Conservation (phyloP, 2,113 vertebrate genomes). For the Phaethon lepturus region DNA sequence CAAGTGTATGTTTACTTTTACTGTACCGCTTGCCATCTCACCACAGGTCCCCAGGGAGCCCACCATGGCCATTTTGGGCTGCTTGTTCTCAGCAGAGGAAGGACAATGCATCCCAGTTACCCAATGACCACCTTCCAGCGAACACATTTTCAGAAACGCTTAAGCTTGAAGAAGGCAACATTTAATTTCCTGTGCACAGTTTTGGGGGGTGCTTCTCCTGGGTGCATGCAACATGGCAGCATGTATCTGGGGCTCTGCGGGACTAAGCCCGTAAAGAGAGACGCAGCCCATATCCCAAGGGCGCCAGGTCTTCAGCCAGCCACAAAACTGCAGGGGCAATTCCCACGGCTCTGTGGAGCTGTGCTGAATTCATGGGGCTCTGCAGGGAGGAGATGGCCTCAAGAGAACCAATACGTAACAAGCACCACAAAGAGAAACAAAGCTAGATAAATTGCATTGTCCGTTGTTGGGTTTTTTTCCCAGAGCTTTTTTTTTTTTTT, state of each 20-base stretch:
- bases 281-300: neutral
- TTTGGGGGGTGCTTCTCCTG: too few relatives aligned
- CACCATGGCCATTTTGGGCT: neutral
- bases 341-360: neutral
- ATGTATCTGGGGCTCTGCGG: accelerated
- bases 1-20: neutral
- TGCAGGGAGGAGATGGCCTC: neutral
- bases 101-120: neutral
- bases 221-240: neutral
- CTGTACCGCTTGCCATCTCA: neutral
- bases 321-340: neutral
- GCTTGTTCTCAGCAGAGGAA: neutral
- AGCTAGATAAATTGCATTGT: neutral
- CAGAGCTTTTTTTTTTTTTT: neutral
- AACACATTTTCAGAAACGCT: neutral
- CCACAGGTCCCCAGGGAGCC: neutral
- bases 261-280: neutral
- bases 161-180: neutral
- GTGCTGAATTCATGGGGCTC: neutral
- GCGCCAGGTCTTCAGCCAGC: neutral
- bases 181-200: neutral
- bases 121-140: neutral
- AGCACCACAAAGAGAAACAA: neutral
- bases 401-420: neutral
- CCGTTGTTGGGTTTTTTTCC: neutral